A percentile compares a stretch with the other conserved stretches of the same genome.
These are phyloP conservation scores for Alauda arvensis DNA, from an alignment of 2,797 vertebrate species.

Conservation along the genomic window DNA sequence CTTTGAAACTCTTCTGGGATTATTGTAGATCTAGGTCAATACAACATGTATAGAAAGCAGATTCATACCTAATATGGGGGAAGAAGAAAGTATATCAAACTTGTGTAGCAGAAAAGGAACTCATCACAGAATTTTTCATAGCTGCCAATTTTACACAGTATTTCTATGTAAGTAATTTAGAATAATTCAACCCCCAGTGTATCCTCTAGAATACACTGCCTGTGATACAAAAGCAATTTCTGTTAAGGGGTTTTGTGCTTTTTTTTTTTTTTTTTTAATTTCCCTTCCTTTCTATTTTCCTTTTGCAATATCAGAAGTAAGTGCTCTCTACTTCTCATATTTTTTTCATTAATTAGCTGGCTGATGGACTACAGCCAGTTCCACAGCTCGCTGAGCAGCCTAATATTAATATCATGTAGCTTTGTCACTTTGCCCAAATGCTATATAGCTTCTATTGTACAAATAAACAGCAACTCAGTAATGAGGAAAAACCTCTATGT, in stretches of 20 bases:
- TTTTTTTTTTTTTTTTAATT: neutral
- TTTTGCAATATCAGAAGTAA: conserved; percentile 5
- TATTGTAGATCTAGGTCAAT: neutral
- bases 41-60: neutral
- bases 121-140: neutral
- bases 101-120: neutral
- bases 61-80: neutral
- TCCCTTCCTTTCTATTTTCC: neutral
- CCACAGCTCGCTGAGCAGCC: conserved; percentile 43
- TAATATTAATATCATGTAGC: conserved; percentile 47
- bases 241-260: neutral
- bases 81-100: neutral
- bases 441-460: conserved; percentile 2
- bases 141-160: neutral
- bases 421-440: conserved; percentile 52
- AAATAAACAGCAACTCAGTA: conserved; percentile 11
- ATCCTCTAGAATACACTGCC: neutral
- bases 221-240: neutral
- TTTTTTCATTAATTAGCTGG: conserved; percentile 60
- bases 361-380: conserved; percentile 23
- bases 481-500: neutral
- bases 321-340: neutral
- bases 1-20: neutral
- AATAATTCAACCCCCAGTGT: neutral
- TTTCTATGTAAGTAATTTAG: neutral